These are phyloP conservation scores for Heliconius aoede DNA, from an alignment of 2,888 invertebrate genomes.

Conservation along the genomic window DNA sequence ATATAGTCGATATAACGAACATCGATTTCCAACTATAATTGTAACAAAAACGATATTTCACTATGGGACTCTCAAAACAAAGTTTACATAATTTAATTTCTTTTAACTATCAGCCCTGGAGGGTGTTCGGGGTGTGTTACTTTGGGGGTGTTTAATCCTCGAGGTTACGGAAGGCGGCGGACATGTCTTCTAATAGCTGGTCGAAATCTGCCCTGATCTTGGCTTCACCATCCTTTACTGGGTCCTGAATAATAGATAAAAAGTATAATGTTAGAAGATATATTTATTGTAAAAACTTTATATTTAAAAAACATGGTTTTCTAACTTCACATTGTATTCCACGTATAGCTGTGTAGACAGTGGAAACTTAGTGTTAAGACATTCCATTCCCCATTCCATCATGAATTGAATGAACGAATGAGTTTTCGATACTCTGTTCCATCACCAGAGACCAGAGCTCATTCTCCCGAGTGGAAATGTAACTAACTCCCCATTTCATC, in stretches of 20 bases:
- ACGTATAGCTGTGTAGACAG: too few species aligned
- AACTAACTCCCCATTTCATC: too few species aligned
- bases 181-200: slow-evolving; percentile 98
- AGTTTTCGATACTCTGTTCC: too few species aligned
- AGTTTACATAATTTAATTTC: slow-evolving; percentile 4
- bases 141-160: slow-evolving; percentile 92
- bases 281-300: too few species aligned
- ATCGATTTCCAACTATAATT: too few species aligned
- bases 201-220: slow-evolving; percentile 99
- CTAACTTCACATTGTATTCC: too few species aligned
- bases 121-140: neutral
- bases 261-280: neutral
- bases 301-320: too few species aligned
- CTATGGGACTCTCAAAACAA: neutral
- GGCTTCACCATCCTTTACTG: slow-evolving; percentile 98
- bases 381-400: too few species aligned
- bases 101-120: slow-evolving; percentile 9
- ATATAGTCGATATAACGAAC: neutral
- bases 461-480: too few species aligned
- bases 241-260: slow-evolving; percentile 87
- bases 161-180: slow-evolving; percentile 98
- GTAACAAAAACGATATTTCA: slow-evolving; percentile 37
- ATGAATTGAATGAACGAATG: too few species aligned
- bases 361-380: too few species aligned
- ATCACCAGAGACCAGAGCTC: too few species aligned